These are phyloP conservation scores for Melospiza melodia DNA, from an alignment of 2,113 vertebrate species.

Conservation along the genomic window DNA sequence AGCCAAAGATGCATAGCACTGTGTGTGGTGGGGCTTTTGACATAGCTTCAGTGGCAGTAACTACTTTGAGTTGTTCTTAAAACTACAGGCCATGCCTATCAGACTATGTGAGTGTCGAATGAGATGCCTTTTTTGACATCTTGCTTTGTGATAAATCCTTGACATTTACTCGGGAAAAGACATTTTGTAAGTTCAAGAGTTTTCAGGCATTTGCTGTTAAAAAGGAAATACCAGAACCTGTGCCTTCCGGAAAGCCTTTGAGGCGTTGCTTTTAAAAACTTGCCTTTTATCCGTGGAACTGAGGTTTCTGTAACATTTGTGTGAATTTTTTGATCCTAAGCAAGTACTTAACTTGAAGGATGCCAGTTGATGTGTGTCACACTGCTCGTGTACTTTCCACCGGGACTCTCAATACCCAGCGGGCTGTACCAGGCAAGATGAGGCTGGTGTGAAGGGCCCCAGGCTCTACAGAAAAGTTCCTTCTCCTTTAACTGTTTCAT, in stretches of 20 bases:
- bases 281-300: not conserved
- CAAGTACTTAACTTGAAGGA: not conserved
- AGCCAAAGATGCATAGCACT: not conserved
- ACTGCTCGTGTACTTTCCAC: not conserved
- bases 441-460: not conserved
- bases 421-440: not conserved
- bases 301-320: not conserved
- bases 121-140: not conserved
- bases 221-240: not conserved
- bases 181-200: not conserved
- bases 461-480: not conserved
- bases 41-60: not conserved
- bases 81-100: not conserved
- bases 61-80: not conserved
- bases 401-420: fast-evolving
- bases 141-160: not conserved
- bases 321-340: not conserved
- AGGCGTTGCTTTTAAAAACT: not conserved
- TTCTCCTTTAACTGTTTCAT: not conserved
- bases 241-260: not conserved
- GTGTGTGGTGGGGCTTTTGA: not conserved
- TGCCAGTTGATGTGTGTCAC: not conserved
- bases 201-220: not conserved
- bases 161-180: not conserved
- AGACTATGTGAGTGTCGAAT: not conserved